Conservation (phyloP, 2,888 invertebrate species). For the Acanthacorydalis orientalis region DNA sequence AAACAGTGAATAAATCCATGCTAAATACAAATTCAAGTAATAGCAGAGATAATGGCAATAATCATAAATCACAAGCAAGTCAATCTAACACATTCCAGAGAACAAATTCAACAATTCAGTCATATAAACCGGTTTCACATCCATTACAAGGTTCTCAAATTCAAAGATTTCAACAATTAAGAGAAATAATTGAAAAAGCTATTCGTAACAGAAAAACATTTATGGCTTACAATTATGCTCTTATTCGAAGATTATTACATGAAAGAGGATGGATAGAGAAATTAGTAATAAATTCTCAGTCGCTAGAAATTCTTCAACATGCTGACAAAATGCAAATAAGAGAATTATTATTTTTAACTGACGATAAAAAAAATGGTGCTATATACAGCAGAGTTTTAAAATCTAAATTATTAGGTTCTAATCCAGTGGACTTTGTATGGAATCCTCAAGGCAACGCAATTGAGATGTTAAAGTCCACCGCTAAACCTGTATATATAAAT, state of each 20-base stretch:
- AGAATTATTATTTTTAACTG: slow-evolving; percentile 12
- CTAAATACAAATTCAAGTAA: too few species aligned
- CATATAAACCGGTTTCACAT: background rate
- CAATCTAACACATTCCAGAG: too few species aligned
- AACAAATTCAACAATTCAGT: too few species aligned
- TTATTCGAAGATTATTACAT: slow-evolving; percentile 38
- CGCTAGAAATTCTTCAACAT: slow-evolving; percentile 17
- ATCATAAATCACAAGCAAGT: too few species aligned
- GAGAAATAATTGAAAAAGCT: slow-evolving; percentile 30
- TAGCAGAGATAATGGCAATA: too few species aligned
- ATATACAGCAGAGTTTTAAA: slow-evolving; percentile 25
- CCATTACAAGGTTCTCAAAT: background rate
- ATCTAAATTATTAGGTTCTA: slow-evolving; percentile 41
- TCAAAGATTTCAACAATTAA: slow-evolving; percentile 18
- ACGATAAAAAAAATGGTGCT: slow-evolving; percentile 16
- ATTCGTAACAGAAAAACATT: slow-evolving; percentile 34
- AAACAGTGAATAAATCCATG: too few species aligned
- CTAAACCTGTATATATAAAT: slow-evolving; percentile 19
- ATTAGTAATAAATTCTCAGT: slow-evolving; percentile 25
- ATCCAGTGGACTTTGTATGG: slow-evolving; percentile 58
- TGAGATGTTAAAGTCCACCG: slow-evolving; percentile 20
- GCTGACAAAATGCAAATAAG: slow-evolving; percentile 10
- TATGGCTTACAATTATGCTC: slow-evolving; percentile 34
- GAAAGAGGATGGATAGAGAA: slow-evolving; percentile 63
- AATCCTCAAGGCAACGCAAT: slow-evolving; percentile 14